Base-by-base conservation (phyloP, 2,797 vertebrate species). In the Sebastes hopkinsi region DNA sequence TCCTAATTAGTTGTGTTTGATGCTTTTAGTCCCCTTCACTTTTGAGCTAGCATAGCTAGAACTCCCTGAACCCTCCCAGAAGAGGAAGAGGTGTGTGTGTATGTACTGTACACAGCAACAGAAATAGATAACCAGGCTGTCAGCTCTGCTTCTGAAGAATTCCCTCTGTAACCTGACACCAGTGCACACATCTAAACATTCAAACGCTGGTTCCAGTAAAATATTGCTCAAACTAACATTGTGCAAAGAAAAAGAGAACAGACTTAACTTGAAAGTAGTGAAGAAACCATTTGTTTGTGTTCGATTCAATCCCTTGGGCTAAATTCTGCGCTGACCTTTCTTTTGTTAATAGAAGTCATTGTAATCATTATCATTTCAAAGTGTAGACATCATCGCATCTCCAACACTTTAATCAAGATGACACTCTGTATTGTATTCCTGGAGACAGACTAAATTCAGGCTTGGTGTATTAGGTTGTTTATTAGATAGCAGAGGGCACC, bases 281-380 rank as follows among this genome's bases (percentile, higher is more conserved):
- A 65, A 36, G 61, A 59, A 78, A 55, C 13, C 8, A 16, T 77
- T 74, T 86, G 78, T 86, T 88, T 87, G 58, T 62, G 59, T 79
- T 87, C 10, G 30, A 72, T 14, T 34, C 72, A 54, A 86, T 75
- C 77, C 38, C 32, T n/a, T 29, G 13, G 13, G 29, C 68, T 36
- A 75, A 81, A 81, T 81, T 68, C 27, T 56, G 55, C 29, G 4
- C 42, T 22, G 64, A 73, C 70, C 72, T 69, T 62, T 54, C 56
- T 30, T 70, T 60, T 80, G 71, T 79, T 82, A 72, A 80, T 81
- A 61, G 13, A 87, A 72, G 22, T 42, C 38, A 30, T 20, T 77
- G 56, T 88, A 66, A 85, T 84, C 55, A 73, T 82, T 71, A 79
- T 50, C 20, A 71, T 72, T 66, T 38, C 2, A 73, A 77, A 82